These are phyloP conservation scores for Diprion similis DNA, from an alignment of 1,140 invertebrate genomes.

Conservation along the genomic window DNA sequence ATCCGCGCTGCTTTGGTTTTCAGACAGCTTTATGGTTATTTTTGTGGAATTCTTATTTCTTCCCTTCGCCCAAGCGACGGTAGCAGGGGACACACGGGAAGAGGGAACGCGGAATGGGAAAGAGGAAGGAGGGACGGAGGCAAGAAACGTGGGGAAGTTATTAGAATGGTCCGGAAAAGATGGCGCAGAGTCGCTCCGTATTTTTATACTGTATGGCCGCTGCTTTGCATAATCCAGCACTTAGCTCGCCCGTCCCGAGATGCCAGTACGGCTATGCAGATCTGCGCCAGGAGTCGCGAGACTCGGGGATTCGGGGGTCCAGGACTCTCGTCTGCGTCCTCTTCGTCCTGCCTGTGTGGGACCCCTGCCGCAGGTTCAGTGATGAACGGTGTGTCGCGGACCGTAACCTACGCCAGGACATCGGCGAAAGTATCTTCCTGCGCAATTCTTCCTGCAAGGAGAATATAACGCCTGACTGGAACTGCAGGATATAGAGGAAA, in stretches of 20 bases:
- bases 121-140: constrained; percentile 35
- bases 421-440: constrained; percentile 9
- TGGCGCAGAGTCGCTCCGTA: constrained; percentile 64
- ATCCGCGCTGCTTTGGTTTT: constrained; percentile 4
- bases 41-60: constrained; percentile 36
- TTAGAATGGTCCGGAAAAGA: constrained; percentile 65
- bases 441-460: neutral
- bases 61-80: neutral
- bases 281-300: constrained; percentile 30
- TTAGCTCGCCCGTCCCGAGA: constrained; percentile 61
- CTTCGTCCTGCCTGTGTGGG: constrained; percentile 8
- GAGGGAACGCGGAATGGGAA: constrained; percentile 26
- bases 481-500: constrained; percentile 3
- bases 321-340: too few relatives aligned
- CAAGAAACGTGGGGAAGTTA: constrained; percentile 56
- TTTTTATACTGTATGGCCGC: constrained; percentile 65
- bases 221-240: constrained; percentile 65
- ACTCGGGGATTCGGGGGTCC: constrained; percentile 4
- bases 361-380: neutral
- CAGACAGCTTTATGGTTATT: constrained; percentile 40
- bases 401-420: neutral
- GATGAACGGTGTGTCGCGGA: neutral
- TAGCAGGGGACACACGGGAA: neutral
- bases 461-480: too few relatives aligned
- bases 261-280: constrained; percentile 55